These are phyloP conservation scores for Amphilophus citrinellus DNA, from an alignment of 2,113 vertebrate species.

Conservation along the genomic window DNA sequence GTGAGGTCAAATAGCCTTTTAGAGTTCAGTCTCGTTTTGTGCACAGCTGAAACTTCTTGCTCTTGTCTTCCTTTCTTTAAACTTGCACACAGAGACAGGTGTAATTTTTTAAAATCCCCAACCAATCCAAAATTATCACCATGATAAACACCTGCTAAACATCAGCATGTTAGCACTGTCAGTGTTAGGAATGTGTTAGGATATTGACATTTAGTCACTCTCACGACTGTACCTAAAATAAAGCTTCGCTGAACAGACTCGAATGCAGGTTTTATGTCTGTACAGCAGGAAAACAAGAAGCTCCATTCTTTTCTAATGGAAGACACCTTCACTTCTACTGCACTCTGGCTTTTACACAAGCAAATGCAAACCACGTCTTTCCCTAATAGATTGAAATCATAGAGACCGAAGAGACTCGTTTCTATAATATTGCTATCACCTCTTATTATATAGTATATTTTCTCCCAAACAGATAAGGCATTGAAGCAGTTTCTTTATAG, in stretches of 20 bases:
- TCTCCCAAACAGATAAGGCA: not conserved
- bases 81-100: not conserved
- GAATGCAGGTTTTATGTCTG: not conserved
- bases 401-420: not conserved
- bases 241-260: not conserved
- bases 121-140: not conserved
- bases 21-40: too few relatives aligned
- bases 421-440: conserved; percentile 4
- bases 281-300: not conserved
- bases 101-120: not conserved
- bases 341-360: not conserved
- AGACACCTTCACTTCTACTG: not conserved
- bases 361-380: not conserved
- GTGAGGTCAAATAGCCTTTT: not conserved
- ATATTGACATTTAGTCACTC: not conserved
- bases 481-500: not conserved
- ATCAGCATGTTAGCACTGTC: not conserved
- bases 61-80: not conserved
- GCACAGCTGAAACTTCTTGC: too few relatives aligned
- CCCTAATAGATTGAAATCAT: not conserved
- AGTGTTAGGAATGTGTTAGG: not conserved
- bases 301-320: not conserved
- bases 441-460: not conserved
- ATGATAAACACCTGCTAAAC: not conserved
- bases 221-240: not conserved